Conservation (phyloP, 2,888 invertebrate genomes). For the Idaea biselata region DNA sequence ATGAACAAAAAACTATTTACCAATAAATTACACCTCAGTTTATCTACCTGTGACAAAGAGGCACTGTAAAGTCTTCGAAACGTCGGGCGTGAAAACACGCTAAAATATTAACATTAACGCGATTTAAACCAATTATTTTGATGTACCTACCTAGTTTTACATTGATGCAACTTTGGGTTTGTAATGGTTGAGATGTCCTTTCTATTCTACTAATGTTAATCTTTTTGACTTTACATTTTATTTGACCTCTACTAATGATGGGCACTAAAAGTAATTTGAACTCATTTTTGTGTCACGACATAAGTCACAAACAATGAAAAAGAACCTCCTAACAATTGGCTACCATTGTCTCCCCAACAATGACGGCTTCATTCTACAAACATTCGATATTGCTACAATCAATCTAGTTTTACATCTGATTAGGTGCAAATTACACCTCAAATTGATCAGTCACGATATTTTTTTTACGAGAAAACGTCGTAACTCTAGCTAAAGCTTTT, state of each 20-base stretch:
- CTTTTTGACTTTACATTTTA: no score
- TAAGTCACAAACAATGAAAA: background rate
- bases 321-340: constrained; percentile 34
- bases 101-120: no score
- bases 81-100: no score
- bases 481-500: constrained; percentile 17
- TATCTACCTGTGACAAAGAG: no score
- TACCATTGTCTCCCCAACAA: constrained; percentile 60
- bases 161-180: no score
- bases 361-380: constrained; percentile 52
- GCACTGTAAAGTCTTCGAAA: no score
- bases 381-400: constrained; percentile 63
- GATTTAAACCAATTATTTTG: no score
- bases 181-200: no score
- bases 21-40: no score
- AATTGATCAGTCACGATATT: constrained; percentile 73
- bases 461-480: constrained; percentile 27
- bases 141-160: no score
- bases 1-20: no score
- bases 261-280: background rate
- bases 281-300: background rate
- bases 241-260: background rate
- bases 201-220: no score
- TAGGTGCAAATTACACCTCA: constrained; percentile 78
- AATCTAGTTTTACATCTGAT: constrained; percentile 77